These are phyloP conservation scores for Enteromius fasciolatus DNA, from an alignment of 2,797 vertebrate species.

Conservation along the genomic window DNA sequence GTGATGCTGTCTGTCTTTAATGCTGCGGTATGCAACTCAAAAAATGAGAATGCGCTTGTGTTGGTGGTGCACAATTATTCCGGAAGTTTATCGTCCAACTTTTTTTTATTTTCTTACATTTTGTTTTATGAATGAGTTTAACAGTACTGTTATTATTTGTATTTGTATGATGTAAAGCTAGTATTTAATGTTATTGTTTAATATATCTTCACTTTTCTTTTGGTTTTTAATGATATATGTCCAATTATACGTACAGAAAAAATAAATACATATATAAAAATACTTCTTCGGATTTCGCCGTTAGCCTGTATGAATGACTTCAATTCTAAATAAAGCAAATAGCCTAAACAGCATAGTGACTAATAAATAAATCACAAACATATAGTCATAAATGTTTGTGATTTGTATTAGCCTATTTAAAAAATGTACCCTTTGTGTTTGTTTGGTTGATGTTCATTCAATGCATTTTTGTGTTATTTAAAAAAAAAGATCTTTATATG, in stretches of 20 bases:
- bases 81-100: neutral
- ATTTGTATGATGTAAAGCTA: neutral
- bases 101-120: neutral
- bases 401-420: neutral
- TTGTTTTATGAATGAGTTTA: neutral
- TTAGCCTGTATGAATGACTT: neutral
- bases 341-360: neutral
- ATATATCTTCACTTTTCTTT: neutral
- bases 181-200: neutral
- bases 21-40: conserved; percentile 23
- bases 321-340: neutral
- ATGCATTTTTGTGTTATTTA: no score
- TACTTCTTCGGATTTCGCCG: neutral
- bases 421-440: neutral
- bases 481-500: neutral
- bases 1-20: conserved; percentile 32
- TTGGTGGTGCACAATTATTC: neutral
- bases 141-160: neutral
- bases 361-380: no score
- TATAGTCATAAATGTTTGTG: no score
- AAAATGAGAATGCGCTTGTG: neutral
- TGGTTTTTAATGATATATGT: neutral
- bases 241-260: neutral
- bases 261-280: neutral
- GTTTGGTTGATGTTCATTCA: neutral